These are phyloP conservation scores for Blennius ocellaris DNA, from an alignment of 2,113 vertebrate genomes.

Conservation along the genomic window DNA sequence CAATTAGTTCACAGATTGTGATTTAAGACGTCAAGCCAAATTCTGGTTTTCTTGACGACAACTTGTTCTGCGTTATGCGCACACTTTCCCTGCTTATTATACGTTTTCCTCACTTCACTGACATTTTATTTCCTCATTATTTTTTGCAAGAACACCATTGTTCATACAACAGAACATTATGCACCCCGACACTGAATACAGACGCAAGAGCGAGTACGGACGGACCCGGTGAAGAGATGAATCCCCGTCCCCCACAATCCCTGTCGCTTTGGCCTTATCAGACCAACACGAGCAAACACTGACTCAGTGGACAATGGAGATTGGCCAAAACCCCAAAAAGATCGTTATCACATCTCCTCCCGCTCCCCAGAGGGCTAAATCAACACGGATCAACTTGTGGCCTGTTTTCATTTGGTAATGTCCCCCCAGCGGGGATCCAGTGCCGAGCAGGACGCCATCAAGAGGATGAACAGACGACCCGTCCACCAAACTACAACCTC, in stretches of 20 bases:
- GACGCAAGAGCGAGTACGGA: not conserved
- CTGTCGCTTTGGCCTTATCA: slow-evolving; percentile 3
- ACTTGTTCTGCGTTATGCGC: not conserved
- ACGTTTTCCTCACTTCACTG: not conserved
- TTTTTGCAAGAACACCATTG: slow-evolving; percentile 19
- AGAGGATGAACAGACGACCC: too few species aligned
- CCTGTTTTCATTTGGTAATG: slow-evolving; percentile 64
- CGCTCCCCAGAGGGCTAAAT: slow-evolving; percentile 80
- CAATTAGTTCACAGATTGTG: slow-evolving; percentile 33
- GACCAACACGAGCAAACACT: slow-evolving; percentile 14
- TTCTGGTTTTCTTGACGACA: slow-evolving; percentile 5
- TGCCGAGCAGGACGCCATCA: slow-evolving; percentile 67
- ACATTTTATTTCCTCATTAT: not conserved
- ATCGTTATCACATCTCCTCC: slow-evolving; percentile 79
- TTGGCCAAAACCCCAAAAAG: slow-evolving; percentile 61
- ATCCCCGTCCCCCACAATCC: not conserved
- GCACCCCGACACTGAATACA: slow-evolving; percentile 8
- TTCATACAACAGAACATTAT: not conserved
- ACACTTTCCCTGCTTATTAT: not conserved
- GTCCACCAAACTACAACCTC: too few species aligned
- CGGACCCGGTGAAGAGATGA: too few species aligned
- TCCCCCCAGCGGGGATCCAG: slow-evolving; percentile 65
- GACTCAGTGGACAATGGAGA: slow-evolving; percentile 52
- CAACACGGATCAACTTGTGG: slow-evolving; percentile 81
- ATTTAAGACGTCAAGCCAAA: slow-evolving; percentile 37